Evolutionary conservation across 2,888 invertebrate species (phyloP).

Genomic region (Amphiduros pacificus): DNA sequence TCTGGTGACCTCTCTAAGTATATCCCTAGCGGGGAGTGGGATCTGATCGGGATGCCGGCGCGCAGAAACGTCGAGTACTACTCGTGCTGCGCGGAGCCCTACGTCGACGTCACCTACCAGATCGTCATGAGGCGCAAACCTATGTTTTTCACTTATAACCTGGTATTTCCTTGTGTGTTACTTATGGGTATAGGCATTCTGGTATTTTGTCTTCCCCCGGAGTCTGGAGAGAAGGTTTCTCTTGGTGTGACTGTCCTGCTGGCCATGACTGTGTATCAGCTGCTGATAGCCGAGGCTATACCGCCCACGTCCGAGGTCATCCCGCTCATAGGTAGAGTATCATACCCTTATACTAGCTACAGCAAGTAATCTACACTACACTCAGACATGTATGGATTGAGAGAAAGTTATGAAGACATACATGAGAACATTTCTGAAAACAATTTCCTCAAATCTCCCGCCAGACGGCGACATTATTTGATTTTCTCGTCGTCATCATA

Average conservation of each 20-base stretch:
- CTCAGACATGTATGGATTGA: no score
- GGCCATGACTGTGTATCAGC: slow-evolving; percentile 50
- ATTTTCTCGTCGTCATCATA: no score
- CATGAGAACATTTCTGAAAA: no score
- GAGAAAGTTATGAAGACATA: no score
- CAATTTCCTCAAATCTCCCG: no score
- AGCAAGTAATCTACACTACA: no score
- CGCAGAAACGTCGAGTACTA: slow-evolving; percentile 29
- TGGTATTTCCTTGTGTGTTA: slow-evolving; percentile 45
- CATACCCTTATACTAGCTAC: no score
- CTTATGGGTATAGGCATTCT: slow-evolving; percentile 38
- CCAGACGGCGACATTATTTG: no score
- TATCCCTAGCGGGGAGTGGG: slow-evolving; percentile 30
- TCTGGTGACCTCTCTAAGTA: slow-evolving; percentile 27
- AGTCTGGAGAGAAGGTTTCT: slow-evolving; percentile 48
- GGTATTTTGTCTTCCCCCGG: slow-evolving; percentile 45
- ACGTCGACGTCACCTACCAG: slow-evolving; percentile 32
- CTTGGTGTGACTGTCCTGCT: slow-evolving; percentile 48
- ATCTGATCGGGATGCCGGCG: slow-evolving; percentile 31
- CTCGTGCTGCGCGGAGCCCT: slow-evolving; percentile 32
- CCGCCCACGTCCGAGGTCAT: slow-evolving; percentile 51
- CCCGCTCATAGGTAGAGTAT: slow-evolving; percentile 52
- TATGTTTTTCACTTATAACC: slow-evolving; percentile 43
- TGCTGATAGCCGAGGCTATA: slow-evolving; percentile 50
- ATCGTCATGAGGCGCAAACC: slow-evolving; percentile 32